Conservation (phyloP, 1,140 invertebrate species). For the Geopemphigus sp. region DNA sequence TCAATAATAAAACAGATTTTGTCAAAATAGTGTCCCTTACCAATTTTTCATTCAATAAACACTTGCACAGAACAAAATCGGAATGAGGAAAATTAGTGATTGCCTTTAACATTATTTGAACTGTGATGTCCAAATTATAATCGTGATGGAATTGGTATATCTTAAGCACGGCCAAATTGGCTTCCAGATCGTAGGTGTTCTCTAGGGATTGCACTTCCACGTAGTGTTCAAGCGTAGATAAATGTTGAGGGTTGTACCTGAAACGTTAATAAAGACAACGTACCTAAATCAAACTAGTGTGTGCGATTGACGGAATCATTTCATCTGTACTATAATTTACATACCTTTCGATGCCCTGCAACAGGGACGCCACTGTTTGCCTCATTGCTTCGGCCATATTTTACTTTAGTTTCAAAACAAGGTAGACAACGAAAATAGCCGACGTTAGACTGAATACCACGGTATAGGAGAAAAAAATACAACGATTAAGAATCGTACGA, state of each 20-base stretch:
- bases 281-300: not conserved
- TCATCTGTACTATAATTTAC: not conserved
- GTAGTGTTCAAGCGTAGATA: constrained; percentile 84
- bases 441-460: too few species aligned
- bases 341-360: constrained; percentile 79
- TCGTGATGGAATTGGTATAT: constrained; percentile 90
- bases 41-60: constrained; percentile 80
- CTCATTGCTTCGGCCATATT: constrained; percentile 72
- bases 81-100: constrained; percentile 94
- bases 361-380: constrained; percentile 68
- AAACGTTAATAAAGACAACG: constrained; percentile 43
- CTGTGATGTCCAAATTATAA: constrained; percentile 79
- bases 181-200: constrained; percentile 94
- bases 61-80: constrained; percentile 96
- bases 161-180: constrained; percentile 88
- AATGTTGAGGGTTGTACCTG: constrained; percentile 93
- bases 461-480: too few species aligned
- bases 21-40: constrained; percentile 59
- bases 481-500: too few species aligned
- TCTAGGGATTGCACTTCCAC: constrained; percentile 89
- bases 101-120: constrained; percentile 87
- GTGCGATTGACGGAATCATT: not conserved
- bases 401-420: not conserved
- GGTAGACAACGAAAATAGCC: too few species aligned
- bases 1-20: too few species aligned